Evolutionary conservation across 2,113 vertebrate species (phyloP).

Genomic region (Heterotis niloticus): DNA sequence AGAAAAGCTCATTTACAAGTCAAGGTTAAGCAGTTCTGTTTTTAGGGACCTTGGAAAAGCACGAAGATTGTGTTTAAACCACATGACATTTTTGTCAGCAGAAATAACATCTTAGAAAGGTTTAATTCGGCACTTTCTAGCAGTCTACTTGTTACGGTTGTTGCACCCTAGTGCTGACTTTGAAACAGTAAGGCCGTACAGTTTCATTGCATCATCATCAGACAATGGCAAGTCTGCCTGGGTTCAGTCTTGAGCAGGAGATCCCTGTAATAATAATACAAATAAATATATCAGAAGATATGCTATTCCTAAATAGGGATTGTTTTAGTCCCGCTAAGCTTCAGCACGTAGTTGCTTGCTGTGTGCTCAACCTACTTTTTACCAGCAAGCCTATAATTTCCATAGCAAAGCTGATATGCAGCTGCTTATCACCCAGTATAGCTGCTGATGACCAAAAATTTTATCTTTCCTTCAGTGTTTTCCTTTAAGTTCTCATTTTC

Average conservation of each 20-base stretch:
- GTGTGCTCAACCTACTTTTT: no score
- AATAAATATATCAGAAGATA: not conserved
- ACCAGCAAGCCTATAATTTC: not conserved
- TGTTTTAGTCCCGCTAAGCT: not conserved
- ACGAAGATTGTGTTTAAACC: no score
- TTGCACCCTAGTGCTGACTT: not conserved
- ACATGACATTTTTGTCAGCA: no score
- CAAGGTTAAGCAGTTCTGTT: not conserved
- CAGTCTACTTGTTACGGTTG: not conserved
- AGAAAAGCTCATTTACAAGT: no score
- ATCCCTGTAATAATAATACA: not conserved
- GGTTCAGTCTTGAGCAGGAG: not conserved
- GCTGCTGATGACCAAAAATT: not conserved
- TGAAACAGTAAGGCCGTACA: not conserved
- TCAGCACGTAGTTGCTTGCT: not conserved
- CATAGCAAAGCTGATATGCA: not conserved
- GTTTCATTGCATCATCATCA: not conserved
- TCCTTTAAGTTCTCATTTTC: no score
- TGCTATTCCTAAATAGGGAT: not conserved
- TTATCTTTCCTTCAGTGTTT: not conserved
- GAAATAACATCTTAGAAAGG: not conserved
- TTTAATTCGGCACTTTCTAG: not conserved
- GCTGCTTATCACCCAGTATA: not conserved
- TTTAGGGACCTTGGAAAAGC: not conserved
- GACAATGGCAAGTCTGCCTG: not conserved